Conservation (phyloP, 2,888 invertebrate genomes). For the Diaprepes abbreviatus region DNA sequence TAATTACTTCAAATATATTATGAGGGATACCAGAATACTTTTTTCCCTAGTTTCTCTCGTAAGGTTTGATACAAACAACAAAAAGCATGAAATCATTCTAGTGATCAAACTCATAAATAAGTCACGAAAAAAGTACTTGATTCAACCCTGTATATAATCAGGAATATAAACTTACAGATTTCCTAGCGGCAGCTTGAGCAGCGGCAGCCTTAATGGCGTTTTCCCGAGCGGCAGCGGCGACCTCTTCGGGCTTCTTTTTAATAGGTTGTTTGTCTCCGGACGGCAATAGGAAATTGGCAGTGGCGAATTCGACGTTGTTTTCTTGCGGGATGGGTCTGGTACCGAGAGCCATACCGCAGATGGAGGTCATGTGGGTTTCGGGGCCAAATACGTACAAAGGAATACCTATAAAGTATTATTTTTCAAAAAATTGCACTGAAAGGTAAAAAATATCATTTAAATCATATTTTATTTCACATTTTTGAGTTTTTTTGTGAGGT, state of each 20-base stretch:
- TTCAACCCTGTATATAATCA: no score
- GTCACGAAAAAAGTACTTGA: no score
- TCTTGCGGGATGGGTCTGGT: constrained; percentile 84
- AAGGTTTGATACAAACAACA: no score
- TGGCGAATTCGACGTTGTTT: constrained; percentile 79
- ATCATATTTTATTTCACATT: no score
- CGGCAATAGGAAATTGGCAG: constrained; percentile 90
- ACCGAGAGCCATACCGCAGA: constrained; percentile 97
- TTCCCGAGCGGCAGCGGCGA: constrained; percentile 37
- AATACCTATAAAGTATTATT: constrained; percentile 83
- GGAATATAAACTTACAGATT: constrained; percentile 35
- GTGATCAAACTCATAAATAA: no score
- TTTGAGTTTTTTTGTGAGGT: no score
- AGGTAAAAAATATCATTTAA: no score
- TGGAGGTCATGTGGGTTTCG: constrained; percentile 99
- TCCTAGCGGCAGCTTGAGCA: constrained; percentile 38
- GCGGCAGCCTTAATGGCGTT: constrained; percentile 40
- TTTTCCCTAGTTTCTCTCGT: no score
- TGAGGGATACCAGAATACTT: no score
- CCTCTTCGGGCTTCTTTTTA: constrained; percentile 44
- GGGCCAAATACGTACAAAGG: constrained; percentile 98
- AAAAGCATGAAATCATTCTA: no score
- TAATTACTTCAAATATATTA: no score
- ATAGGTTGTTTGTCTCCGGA: constrained; percentile 70
- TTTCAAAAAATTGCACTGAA: no score